Percentiles rank a stretch among this genome's conserved stretches.
phyloP scores from a whole-genome alignment of 2,113 vertebrate genomes.

The Seriola dumerili region DNA sequence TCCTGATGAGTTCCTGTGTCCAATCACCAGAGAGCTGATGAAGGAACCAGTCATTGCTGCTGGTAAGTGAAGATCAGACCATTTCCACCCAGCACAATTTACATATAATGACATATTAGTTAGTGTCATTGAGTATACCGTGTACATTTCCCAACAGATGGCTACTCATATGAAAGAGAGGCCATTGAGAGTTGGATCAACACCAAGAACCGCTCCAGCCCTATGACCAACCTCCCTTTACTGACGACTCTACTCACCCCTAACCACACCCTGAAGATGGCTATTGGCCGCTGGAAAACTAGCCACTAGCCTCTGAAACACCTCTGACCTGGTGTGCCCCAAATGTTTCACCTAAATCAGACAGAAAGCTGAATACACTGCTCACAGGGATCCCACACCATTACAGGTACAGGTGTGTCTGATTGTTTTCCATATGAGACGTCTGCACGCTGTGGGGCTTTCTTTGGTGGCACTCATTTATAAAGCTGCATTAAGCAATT shows the following conservation, averaged over 20 bases:
- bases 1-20: conserved; percentile 96
- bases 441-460: too few relatives aligned
- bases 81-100: background rate
- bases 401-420: conserved; percentile 7
- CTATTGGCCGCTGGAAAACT: conserved; percentile 90
- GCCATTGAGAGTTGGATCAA: conserved; percentile 94
- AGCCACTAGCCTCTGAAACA: conserved; percentile 60
- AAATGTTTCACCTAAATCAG: background rate
- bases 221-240: conserved; percentile 96
- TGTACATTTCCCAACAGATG: conserved; percentile 85
- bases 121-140: background rate
- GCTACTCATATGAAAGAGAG: conserved; percentile 95
- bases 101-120: background rate
- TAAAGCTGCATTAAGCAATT: background rate
- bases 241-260: conserved; percentile 89
- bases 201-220: conserved; percentile 91
- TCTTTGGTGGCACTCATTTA: background rate
- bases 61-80: conserved; percentile 80
- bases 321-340: background rate
- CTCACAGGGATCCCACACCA: background rate
- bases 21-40: conserved; percentile 96
- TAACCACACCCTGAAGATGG: conserved; percentile 96
- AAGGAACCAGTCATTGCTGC: conserved; percentile 95
- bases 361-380: conserved; percentile 8
- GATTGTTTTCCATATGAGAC: background rate